Evolutionary conservation across 2,113 vertebrate genomes (phyloP).

Genomic region (Arothron firmamentum): DNA sequence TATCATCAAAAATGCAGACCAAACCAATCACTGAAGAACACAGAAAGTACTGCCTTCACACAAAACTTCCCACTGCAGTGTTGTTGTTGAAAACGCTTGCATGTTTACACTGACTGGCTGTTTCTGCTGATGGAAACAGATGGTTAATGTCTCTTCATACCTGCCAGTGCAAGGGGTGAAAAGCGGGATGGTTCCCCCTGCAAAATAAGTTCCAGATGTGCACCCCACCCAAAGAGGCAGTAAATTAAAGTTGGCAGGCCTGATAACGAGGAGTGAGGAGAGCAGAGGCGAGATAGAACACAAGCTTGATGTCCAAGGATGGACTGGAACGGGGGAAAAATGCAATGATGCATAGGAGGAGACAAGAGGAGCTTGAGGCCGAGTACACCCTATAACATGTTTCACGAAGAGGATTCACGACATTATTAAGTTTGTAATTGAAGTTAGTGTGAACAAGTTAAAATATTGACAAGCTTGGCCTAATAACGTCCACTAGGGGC

Average conservation of each 20-base stretch:
- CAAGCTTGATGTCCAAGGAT: slow-evolving; percentile 34
- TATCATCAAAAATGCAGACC: neutral
- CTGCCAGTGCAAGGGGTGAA: slow-evolving; percentile 49
- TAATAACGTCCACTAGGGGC: too few species aligned
- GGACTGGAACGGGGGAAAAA: slow-evolving; percentile 12
- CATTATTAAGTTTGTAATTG: neutral
- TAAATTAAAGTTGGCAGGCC: slow-evolving; percentile 74
- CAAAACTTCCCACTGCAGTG: neutral
- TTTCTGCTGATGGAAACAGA: slow-evolving; percentile 41
- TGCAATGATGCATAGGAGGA: neutral
- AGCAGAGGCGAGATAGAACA: slow-evolving; percentile 21
- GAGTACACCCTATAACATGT: neutral
- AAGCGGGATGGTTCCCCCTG: slow-evolving; percentile 58
- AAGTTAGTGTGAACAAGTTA: too few species aligned
- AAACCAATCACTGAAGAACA: slow-evolving; percentile 3
- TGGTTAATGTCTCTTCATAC: slow-evolving; percentile 62
- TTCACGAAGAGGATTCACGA: neutral
- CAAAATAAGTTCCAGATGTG: slow-evolving; percentile 81
- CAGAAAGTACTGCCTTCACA: neutral
- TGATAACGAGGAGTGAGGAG: slow-evolving; percentile 68
- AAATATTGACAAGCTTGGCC: too few species aligned
- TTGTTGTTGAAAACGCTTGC: slow-evolving; percentile 11
- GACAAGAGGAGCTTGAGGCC: neutral
- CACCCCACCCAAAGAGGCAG: slow-evolving; percentile 73
- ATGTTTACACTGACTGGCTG: slow-evolving; percentile 31